These are phyloP conservation scores for Dynastes tityus DNA, from an alignment of 2,888 invertebrate species.

Conservation along the genomic window DNA sequence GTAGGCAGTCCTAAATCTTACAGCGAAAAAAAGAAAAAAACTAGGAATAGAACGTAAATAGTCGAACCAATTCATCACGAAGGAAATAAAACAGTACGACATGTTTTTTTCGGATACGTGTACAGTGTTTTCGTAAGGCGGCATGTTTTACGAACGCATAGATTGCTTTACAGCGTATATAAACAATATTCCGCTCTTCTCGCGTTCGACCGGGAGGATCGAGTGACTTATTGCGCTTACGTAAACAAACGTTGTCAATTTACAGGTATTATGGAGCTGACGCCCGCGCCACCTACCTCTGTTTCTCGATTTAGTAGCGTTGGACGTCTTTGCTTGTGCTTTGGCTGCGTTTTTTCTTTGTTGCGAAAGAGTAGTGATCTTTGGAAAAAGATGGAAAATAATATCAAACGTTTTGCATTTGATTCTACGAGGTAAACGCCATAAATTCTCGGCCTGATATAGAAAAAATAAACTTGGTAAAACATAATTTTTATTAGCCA, in stretches of 20 bases:
- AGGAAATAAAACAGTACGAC: conserved; percentile 54
- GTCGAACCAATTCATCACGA: conserved; percentile 53
- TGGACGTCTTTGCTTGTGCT: too few species aligned
- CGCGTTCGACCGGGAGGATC: conserved; percentile 38
- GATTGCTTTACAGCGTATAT: conserved; percentile 52
- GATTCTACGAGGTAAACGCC: too few species aligned
- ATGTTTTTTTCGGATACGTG: conserved; percentile 26
- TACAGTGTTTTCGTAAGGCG: conserved; percentile 49
- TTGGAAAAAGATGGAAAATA: background rate
- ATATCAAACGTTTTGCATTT: too few species aligned
- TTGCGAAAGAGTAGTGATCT: background rate
- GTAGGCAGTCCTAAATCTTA: conserved; percentile 53
- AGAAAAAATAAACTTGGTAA: too few species aligned
- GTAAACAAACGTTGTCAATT: conserved; percentile 52
- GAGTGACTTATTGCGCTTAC: conserved; percentile 48
- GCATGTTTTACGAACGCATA: conserved; percentile 51
- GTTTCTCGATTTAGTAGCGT: conserved; percentile 14
- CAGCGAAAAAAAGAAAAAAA: too few species aligned
- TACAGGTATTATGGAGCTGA: conserved; percentile 48
- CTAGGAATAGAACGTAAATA: conserved; percentile 50
- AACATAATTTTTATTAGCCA: too few species aligned
- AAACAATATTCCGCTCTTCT: conserved; percentile 46
- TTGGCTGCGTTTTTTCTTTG: too few species aligned
- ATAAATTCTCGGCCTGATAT: too few species aligned
- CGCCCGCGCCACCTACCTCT: conserved; percentile 20